Percentiles rank a stretch among this genome's conserved stretches.
Evolutionary conservation across 2,888 invertebrate genomes (phyloP).

Genomic region (Drosophila prolongata): DNA sequence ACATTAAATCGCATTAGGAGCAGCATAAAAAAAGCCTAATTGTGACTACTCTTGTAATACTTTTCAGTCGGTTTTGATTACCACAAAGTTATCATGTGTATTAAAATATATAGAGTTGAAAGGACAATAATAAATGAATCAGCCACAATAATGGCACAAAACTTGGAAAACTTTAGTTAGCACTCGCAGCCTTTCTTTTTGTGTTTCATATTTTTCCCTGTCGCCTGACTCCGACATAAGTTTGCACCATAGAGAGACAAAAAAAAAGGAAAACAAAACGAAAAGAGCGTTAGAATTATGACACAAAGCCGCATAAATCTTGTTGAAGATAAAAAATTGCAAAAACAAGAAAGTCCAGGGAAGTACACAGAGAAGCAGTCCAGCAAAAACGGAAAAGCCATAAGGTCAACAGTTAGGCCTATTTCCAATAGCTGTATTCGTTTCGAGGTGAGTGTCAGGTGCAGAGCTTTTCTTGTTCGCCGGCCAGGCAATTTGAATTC

Average conservation of each 20-base stretch:
- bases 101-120: background rate
- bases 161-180: background rate
- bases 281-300: constrained; percentile 66
- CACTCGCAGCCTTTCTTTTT: background rate
- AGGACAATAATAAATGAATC: background rate
- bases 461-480: constrained; percentile 13
- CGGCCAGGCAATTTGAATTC: constrained; percentile 39
- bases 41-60: too few relatives aligned
- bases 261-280: background rate
- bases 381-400: constrained; percentile 13
- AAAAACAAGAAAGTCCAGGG: constrained; percentile 30
- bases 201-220: background rate
- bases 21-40: background rate
- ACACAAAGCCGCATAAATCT: constrained; percentile 71
- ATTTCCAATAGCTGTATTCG: constrained; percentile 27
- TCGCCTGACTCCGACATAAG: constrained; percentile 42
- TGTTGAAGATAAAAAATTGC: constrained; percentile 71
- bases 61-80: too few relatives aligned
- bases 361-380: constrained; percentile 23
- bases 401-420: constrained; percentile 47
- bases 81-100: too few relatives aligned
- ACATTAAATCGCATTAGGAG: constrained; percentile 29
- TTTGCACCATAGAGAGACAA: constrained; percentile 36
- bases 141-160: background rate
- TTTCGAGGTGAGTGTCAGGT: constrained; percentile 39